Conservation (phyloP, 1,140 invertebrate species). For the Radopholus similis region DNA sequence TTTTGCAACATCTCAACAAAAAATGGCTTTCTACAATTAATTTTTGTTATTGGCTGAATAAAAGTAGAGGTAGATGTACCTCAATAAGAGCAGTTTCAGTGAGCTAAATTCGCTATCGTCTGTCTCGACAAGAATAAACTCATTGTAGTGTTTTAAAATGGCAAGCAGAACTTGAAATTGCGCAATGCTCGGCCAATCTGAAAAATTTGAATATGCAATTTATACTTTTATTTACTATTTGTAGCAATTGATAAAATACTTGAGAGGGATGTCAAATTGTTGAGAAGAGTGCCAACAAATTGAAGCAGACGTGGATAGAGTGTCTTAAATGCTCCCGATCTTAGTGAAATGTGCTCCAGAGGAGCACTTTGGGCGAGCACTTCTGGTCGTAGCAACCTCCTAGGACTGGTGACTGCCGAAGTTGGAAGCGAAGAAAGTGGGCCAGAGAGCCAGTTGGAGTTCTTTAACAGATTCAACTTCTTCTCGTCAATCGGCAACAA, state of each 20-base stretch:
- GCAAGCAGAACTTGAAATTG: slow-evolving; percentile 19
- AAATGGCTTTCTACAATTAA: slow-evolving; percentile 13
- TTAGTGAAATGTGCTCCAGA: slow-evolving; percentile 17
- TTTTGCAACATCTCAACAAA: slow-evolving; percentile 22
- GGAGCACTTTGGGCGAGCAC: slow-evolving; percentile 20
- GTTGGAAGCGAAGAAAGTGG: background rate
- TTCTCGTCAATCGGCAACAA: slow-evolving; percentile 20
- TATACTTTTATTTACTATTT: background rate
- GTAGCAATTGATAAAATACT: background rate
- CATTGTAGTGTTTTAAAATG: slow-evolving; percentile 20
- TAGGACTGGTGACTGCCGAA: slow-evolving; percentile 17
- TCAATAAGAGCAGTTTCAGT: slow-evolving; percentile 19
- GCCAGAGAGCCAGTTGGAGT: slow-evolving; percentile 23
- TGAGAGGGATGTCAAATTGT: slow-evolving; percentile 19
- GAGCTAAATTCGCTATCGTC: slow-evolving; percentile 24
- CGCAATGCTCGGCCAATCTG: slow-evolving; percentile 21
- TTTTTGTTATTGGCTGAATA: background rate
- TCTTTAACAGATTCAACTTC: slow-evolving; percentile 17
- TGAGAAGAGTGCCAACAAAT: slow-evolving; percentile 25
- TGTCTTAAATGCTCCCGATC: slow-evolving; percentile 18
- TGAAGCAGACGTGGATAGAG: slow-evolving; percentile 26
- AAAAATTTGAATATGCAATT: background rate
- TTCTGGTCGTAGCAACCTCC: slow-evolving; percentile 26
- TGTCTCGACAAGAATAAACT: slow-evolving; percentile 23
- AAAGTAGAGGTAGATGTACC: background rate